Conservation (phyloP, 2,797 vertebrate genomes). For the Neostethus bicornis region DNA sequence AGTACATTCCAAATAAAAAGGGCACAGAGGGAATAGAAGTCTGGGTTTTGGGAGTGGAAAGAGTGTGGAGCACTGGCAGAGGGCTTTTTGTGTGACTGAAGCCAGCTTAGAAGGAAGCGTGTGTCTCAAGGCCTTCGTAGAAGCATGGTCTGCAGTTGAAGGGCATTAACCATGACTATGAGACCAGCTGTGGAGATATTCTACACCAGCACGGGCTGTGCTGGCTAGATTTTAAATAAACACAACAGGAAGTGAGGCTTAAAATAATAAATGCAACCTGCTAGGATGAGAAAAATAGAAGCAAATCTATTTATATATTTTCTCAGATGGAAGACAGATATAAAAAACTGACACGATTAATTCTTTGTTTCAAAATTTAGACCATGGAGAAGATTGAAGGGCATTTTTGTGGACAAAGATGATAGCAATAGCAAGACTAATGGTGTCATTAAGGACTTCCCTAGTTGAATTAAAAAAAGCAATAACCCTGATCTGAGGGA, state of each 20-base stretch:
- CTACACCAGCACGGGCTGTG: constrained; percentile 32
- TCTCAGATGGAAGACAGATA: not conserved
- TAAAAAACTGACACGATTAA: not conserved
- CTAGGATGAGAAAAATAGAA: constrained; percentile 38
- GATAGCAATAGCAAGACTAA: too few species aligned
- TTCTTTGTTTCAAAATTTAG: constrained; percentile 44
- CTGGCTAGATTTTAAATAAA: constrained; percentile 68
- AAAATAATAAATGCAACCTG: constrained; percentile 61
- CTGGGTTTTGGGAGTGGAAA: constrained; percentile 57
- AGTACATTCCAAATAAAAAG: constrained; percentile 70
- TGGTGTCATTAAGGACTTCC: constrained; percentile 65
- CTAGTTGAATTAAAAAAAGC: constrained; percentile 80
- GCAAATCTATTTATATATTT: constrained; percentile 36
- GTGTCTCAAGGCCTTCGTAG: constrained; percentile 62
- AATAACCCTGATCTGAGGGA: constrained; percentile 77
- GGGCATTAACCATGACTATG: constrained; percentile 76
- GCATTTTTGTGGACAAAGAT: constrained; percentile 65
- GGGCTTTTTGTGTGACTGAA: constrained; percentile 37
- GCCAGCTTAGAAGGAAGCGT: constrained; percentile 60
- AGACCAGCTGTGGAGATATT: constrained; percentile 59
- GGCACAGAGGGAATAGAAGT: constrained; percentile 72
- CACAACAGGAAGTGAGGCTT: constrained; percentile 63
- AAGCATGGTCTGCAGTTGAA: constrained; percentile 63
- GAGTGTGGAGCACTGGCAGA: constrained; percentile 53
- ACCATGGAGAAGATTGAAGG: constrained; percentile 30